phyloP scores from a whole-genome alignment of 2,113 vertebrate species.

The Actenoides lindsayi region DNA sequence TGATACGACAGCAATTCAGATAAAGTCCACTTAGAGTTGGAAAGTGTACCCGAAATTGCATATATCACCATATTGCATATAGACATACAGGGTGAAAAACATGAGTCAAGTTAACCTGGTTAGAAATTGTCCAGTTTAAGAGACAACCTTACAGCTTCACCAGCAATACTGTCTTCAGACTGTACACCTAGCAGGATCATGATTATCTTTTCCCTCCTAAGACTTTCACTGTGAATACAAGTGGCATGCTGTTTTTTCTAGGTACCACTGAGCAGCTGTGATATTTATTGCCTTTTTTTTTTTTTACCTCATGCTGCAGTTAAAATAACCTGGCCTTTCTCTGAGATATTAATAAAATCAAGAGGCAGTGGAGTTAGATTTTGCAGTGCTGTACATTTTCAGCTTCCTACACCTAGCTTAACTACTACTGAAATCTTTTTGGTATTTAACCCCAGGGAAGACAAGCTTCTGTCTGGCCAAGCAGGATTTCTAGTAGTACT shows the following conservation, averaged over 20 bases:
- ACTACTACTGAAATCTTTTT: not conserved
- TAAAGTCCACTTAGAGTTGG: not conserved
- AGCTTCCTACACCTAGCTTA: not conserved
- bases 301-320: not conserved
- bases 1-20: not conserved
- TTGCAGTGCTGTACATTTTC: not conserved
- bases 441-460: not conserved
- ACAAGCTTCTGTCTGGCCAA: not conserved
- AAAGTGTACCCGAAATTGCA: not conserved
- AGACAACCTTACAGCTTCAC: not conserved
- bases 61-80: not conserved
- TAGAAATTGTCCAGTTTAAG: not conserved
- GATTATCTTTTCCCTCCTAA: not conserved
- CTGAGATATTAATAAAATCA: not conserved
- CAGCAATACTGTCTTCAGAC: not conserved
- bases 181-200: not conserved
- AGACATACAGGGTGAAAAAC: not conserved
- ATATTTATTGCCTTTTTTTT: not conserved
- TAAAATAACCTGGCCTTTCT: not conserved
- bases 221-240: not conserved
- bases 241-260: not conserved
- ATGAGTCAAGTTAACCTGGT: not conserved
- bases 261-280: not conserved
- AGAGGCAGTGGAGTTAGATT: not conserved
- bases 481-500: not conserved